A percentile compares a stretch with the other conserved stretches of the same genome.
Conservation (phyloP, 2,888 invertebrate genomes). For the Lumbricus terrestris region DNA sequence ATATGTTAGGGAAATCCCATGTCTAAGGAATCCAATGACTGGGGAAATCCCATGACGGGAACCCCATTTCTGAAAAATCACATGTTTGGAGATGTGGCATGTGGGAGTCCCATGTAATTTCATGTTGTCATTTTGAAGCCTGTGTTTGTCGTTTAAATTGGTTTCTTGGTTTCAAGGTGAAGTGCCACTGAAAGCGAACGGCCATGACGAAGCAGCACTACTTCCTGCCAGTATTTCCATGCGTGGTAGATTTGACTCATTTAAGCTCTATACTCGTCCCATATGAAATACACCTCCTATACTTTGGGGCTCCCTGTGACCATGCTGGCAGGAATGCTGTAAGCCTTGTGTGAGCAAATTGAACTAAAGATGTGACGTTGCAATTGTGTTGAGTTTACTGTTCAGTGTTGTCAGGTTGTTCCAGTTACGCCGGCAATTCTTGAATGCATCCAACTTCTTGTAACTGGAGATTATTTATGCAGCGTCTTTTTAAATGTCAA, state of each 20-base stretch:
- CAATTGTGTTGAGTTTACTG: neutral
- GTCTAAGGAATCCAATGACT: neutral
- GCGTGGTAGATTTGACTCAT: no score
- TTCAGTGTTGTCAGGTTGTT: neutral
- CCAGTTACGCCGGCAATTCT: no score
- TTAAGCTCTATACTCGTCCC: no score
- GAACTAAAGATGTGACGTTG: neutral
- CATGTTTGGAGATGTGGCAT: no score
- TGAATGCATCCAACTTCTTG: neutral
- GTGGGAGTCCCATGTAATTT: no score
- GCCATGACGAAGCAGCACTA: neutral
- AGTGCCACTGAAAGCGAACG: neutral
- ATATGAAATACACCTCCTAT: no score
- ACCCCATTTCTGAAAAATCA: no score
- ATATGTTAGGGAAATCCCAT: conserved; percentile 3
- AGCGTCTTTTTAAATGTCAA: neutral
- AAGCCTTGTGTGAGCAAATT: neutral
- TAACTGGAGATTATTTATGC: neutral
- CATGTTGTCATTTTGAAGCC: neutral
- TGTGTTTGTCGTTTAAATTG: neutral
- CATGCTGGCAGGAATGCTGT: neutral
- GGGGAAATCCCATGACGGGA: neutral
- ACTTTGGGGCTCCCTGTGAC: no score
- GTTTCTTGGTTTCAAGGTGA: neutral
- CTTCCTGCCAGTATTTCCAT: no score